Evolutionary conservation across 2,113 vertebrate genomes (phyloP), one percentile per base, ranked within the genome.

Genomic region (Nibea albiflora): DNA sequence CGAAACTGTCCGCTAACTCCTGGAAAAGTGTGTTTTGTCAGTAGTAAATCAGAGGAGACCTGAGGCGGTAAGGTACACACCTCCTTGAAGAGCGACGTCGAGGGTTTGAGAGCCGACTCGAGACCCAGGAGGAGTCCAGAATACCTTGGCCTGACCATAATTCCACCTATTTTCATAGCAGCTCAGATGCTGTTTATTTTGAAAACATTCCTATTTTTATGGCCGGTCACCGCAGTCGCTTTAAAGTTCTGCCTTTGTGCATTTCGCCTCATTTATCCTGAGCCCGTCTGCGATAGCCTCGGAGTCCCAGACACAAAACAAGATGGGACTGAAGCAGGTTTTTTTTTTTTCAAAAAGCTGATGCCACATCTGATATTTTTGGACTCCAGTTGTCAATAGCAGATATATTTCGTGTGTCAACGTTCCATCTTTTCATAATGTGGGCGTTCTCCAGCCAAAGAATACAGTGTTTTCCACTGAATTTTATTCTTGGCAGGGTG

Each of bases 161-260:
- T 85, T 87, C 85, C 81, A 82, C 89, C 86, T 93, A 90, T 94
- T 92, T 93, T 92, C 91, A 91, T 91, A 91, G 88, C 81, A 46
- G 86, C 91, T 89, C 89, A 61, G 86, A 86, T 80, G 85, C 88
- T 96, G 96, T 97, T 98, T 97, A 96, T 97, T 97, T 96, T 96
- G 95, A 96, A 98, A 98, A 98, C 96, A 97, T 96, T 97, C 96
- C 95, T 91, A 93, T 88, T 96, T 96, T 94, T 94, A 84, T 93
- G 95, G 96, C 94, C 92, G 94, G 93, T 95, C 95, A 94, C 87
- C 72, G 95, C 95, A 95, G 96, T 95, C 24, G 95, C 95, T 92
- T 87, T 92, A 93, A 95, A 85, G 90, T 94, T 94, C 93, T 94
- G 81, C 81, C 81, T 79, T 72, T 49, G 79, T 95, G 84, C 84